phyloP scores from a whole-genome alignment of 2,797 vertebrate species.

The Clarias laeviceps region DNA sequence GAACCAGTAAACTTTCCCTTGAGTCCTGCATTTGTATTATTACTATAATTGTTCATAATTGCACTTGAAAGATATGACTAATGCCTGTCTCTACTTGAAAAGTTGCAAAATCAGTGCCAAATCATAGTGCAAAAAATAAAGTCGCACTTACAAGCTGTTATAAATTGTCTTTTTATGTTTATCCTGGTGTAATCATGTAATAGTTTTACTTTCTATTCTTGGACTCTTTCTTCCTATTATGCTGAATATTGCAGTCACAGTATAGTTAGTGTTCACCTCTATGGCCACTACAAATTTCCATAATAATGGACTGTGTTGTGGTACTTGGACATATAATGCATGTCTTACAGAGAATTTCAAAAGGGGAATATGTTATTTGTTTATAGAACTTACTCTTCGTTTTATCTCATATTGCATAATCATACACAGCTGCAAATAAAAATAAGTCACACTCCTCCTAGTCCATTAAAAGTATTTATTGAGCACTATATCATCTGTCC shows the following conservation, averaged over 20 bases:
- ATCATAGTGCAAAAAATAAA: conserved; percentile 20
- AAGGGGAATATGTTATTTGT: background rate
- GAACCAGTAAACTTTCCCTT: background rate
- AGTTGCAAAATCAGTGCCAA: conserved; percentile 6
- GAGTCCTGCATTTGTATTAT: background rate
- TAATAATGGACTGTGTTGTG: background rate
- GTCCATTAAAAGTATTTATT: background rate
- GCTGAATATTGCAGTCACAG: background rate
- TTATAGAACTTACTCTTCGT: background rate
- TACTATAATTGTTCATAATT: conserved; percentile 13
- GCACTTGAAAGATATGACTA: conserved; percentile 16
- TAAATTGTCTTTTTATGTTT: conserved; percentile 5
- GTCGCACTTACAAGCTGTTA: conserved; percentile 1
- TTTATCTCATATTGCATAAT: background rate
- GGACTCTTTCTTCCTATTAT: background rate
- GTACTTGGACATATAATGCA: background rate
- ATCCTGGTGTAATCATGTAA: background rate
- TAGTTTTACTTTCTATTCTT: background rate
- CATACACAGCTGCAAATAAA: background rate
- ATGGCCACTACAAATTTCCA: background rate
- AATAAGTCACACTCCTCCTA: conserved; percentile 11
- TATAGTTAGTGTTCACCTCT: background rate
- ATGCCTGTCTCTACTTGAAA: background rate
- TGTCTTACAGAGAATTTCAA: background rate
- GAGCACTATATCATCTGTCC: background rate